Evolutionary conservation across 2,888 invertebrate genomes (phyloP).

Genomic region (Sphaerophoria taeniata): DNA sequence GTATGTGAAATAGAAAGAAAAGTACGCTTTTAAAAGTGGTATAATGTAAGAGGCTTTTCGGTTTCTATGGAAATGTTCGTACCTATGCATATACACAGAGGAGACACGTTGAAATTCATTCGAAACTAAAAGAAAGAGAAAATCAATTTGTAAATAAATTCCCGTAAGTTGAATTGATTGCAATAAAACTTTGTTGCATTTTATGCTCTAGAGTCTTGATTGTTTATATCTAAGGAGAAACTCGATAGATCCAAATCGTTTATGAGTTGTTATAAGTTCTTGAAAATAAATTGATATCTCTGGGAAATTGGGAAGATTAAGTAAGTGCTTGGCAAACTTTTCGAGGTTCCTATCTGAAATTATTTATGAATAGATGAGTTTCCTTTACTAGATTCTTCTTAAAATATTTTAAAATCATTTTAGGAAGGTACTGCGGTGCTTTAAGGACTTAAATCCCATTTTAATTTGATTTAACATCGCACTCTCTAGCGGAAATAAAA

Average conservation of each 20-base stretch:
- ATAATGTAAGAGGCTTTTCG: constrained; percentile 34
- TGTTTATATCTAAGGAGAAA: background rate
- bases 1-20: constrained; percentile 14
- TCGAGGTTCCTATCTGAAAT: background rate
- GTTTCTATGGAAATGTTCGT: constrained; percentile 1
- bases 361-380: background rate
- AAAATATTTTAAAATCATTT: no score
- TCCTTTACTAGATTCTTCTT: no score
- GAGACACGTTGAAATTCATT: constrained; percentile 10
- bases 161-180: constrained; percentile 16
- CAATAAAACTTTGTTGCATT: constrained; percentile 25
- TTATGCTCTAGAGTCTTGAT: background rate
- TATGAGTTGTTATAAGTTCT: background rate
- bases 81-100: background rate
- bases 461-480: no score
- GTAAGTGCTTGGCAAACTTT: background rate
- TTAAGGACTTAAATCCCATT: no score
- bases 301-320: background rate
- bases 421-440: no score
- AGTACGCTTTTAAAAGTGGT: constrained; percentile 34
- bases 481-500: background rate
- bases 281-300: background rate
- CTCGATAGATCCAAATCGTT: constrained; percentile 2
- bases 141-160: constrained; percentile 39
- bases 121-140: constrained; percentile 16